Base-by-base conservation (phyloP, 2,797 vertebrate genomes). In the Cossypha caffra region DNA sequence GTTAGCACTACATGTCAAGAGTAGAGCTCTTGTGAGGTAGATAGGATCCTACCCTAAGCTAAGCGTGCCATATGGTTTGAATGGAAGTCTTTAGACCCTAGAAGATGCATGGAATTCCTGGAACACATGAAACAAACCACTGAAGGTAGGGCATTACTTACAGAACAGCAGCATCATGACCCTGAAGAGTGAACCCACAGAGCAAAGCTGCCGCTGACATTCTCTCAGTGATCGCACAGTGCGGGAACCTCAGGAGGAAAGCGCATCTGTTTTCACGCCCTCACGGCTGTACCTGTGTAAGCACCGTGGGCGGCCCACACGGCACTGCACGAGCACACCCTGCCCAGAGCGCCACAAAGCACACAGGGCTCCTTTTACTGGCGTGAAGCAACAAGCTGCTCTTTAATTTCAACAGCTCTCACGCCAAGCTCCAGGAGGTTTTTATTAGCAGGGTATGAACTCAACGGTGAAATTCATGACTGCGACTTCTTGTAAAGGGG, bases 271-370 rank as follows among this genome's bases (percentile, higher is more conserved):
- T 73, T 73, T 26, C 33, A 45, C 75, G 48, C 48, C 84, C 86
- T 23, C 38, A 18, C 16, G 31, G 57, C 82, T 1, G 8, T 28
- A 43, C 35, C 61, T n/a, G 20, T 23, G 37, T 6, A 26, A 28
- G 10, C 59, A 29, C 2, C 24, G 16, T 1, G 62, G 67, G 66
- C 25, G 47, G 73, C 62, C 54, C 59, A 7, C 23, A 16, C 3
- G 26, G 57, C 50, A 7, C 5, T 2, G 59, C 64, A 10, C 0
- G 0, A 3, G 11, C 58, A 28, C 6, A 1, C 43, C 23, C n/a
- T 72, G 31, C 76, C 43, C 71, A 31, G 24, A 57, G 37, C 1
- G 0, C 47, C 12, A 88, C 64, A 83, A 61, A 29, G 71, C 48
- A 93, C 91, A 94, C 28, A 86, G 31, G 5, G 31, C 1, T 80